Conservation (phyloP, 2,797 vertebrate genomes). For the Cottoperca gobio region DNA sequence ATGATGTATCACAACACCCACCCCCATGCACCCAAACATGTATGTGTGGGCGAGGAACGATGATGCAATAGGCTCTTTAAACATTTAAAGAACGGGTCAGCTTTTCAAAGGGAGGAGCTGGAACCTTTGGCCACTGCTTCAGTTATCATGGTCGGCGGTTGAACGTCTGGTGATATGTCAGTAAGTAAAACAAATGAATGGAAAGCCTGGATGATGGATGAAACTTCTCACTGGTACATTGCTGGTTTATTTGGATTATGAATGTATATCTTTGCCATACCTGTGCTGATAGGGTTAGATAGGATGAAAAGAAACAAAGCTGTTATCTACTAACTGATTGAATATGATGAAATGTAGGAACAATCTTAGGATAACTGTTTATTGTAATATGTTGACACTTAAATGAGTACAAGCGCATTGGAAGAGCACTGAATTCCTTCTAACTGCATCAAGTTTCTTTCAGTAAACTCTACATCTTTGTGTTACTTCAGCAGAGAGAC, state of each 20-base stretch:
- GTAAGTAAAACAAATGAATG: conserved; percentile 76
- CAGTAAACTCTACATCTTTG: conserved; percentile 37
- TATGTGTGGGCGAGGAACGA: conserved; percentile 81
- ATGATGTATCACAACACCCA: conserved; percentile 84
- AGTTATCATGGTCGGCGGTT: conserved; percentile 82
- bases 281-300: conserved; percentile 41
- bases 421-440: conserved; percentile 5
- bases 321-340: conserved; percentile 40
- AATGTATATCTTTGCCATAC: conserved; percentile 65
- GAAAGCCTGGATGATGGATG: conserved; percentile 76
- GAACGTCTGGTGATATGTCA: conserved; percentile 78
- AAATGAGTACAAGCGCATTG: conserved; percentile 16
- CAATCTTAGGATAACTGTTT: conserved; percentile 19
- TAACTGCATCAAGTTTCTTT: conserved; percentile 26
- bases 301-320: conserved; percentile 46
- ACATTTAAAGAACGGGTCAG: conserved; percentile 83
- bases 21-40: conserved; percentile 83
- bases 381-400: conserved; percentile 16
- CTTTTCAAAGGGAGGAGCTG: conserved; percentile 81
- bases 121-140: conserved; percentile 84
- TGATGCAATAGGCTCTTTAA: conserved; percentile 84
- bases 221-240: conserved; percentile 60
- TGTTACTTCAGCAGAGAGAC: conserved; percentile 56
- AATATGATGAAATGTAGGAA: conserved; percentile 38
- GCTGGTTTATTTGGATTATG: conserved; percentile 79